A percentile compares a stretch with the other conserved stretches of the same genome.
These are phyloP conservation scores for Antechinus flavipes DNA, from an alignment of 2,113 vertebrate genomes.

Conservation along the genomic window DNA sequence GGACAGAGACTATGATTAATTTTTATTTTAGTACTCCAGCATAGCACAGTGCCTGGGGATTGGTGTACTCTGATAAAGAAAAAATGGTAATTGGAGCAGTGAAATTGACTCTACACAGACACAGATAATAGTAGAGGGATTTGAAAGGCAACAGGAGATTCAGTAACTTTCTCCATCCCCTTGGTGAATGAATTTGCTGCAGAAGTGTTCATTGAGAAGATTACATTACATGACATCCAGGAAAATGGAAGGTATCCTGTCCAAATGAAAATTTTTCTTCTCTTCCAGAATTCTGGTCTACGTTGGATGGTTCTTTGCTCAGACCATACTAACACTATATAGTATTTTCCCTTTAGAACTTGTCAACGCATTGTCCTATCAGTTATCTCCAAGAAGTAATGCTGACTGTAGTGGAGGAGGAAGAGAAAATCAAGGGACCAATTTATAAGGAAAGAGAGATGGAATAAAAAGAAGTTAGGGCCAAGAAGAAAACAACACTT, in stretches of 20 bases:
- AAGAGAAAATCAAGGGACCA: neutral
- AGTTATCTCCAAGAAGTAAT: neutral
- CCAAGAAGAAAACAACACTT: neutral
- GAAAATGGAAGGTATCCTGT: neutral
- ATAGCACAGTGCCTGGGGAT: neutral
- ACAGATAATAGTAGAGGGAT: neutral
- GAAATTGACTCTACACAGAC: neutral
- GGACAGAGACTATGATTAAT: neutral
- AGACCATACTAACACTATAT: neutral
- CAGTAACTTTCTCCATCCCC: neutral
- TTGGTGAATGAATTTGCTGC: neutral
- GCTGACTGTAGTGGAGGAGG: neutral
- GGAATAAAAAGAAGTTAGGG: neutral
- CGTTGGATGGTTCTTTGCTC: neutral
- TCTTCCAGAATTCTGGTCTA: neutral
- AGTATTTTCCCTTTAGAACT: neutral
- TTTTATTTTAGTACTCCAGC: neutral
- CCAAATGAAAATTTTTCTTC: neutral
- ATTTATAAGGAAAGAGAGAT: neutral
- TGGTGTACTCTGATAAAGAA: neutral
- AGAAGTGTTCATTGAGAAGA: neutral
- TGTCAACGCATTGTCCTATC: neutral
- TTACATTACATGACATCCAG: neutral
- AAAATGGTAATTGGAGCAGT: neutral
- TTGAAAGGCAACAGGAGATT: neutral